phyloP scores from a whole-genome alignment of 2,888 invertebrate genomes.

The Plebejus anna region DNA sequence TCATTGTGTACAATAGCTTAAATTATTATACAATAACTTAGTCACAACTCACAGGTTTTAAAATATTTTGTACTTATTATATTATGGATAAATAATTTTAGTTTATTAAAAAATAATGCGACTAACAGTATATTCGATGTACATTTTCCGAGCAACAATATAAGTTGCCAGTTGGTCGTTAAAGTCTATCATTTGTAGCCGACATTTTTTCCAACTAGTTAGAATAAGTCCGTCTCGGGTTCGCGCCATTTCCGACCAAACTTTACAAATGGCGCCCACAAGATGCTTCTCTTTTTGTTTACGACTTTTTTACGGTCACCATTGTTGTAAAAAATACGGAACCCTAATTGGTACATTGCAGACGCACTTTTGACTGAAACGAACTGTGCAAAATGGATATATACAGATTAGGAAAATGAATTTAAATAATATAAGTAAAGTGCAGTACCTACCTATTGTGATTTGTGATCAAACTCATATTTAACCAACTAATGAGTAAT shows the following conservation, averaged over 20 bases:
- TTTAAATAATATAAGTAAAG: not conserved
- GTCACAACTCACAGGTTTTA: too few relatives aligned
- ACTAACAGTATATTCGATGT: not conserved
- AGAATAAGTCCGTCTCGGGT: conserved; percentile 8
- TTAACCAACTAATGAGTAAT: too few relatives aligned
- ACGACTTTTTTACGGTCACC: conserved; percentile 13
- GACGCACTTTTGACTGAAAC: not conserved
- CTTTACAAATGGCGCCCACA: conserved; percentile 9
- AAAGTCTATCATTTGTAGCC: conserved; percentile 1
- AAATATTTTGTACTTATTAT: too few relatives aligned
- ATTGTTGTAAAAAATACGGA: conserved; percentile 15
- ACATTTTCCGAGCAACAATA: not conserved
- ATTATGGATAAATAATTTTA: too few relatives aligned
- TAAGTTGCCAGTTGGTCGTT: not conserved
- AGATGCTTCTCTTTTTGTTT: conserved; percentile 12
- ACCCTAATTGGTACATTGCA: conserved; percentile 15
- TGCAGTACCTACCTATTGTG: not conserved
- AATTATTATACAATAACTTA: too few relatives aligned
- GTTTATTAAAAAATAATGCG: not conserved
- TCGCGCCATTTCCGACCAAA: conserved; percentile 16
- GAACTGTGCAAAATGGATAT: not conserved
- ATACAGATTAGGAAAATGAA: not conserved
- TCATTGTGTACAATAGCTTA: too few relatives aligned
- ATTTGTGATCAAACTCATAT: too few relatives aligned
- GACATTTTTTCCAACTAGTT: conserved; percentile 15